Percentiles rank a stretch among this genome's conserved stretches.
These are phyloP conservation scores for Brassicogethes aeneus DNA, from an alignment of 2,888 invertebrate genomes.

Conservation along the genomic window DNA sequence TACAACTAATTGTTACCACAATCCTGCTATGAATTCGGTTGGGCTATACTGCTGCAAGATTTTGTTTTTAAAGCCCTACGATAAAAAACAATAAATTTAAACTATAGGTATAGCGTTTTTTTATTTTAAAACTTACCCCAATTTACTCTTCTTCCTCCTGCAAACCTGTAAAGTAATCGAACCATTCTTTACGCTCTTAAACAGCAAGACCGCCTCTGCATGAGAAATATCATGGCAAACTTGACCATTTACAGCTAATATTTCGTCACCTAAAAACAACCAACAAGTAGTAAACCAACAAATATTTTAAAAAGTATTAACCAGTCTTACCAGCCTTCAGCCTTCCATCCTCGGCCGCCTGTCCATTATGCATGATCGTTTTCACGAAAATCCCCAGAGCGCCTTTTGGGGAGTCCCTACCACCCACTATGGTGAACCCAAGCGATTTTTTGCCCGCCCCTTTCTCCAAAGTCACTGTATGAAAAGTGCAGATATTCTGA, in stretches of 20 bases:
- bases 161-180: constrained; percentile 67
- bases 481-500: constrained; percentile 59
- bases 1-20: too few species aligned
- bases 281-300: constrained; percentile 1
- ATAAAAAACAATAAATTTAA: not conserved
- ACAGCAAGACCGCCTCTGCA: constrained; percentile 68
- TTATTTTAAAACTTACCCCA: constrained; percentile 22
- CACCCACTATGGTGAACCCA: constrained; percentile 86
- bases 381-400: constrained; percentile 81
- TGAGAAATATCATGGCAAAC: constrained; percentile 73
- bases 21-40: constrained; percentile 25
- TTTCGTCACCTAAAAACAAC: constrained; percentile 58
- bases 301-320: not conserved
- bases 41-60: constrained; percentile 63
- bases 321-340: constrained; percentile 60
- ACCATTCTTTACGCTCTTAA: constrained; percentile 71
- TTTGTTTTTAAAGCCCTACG: constrained; percentile 58
- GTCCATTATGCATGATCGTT: constrained; percentile 73
- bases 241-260: constrained; percentile 72
- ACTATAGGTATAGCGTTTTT: not conserved
- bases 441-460: constrained; percentile 75
- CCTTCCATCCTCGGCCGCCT: constrained; percentile 75
- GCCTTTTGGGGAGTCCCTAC: constrained; percentile 75
- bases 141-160: constrained; percentile 38
- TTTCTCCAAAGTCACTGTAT: constrained; percentile 68